Conservation (phyloP, 2,888 invertebrate genomes). For the Netelia virgata region DNA sequence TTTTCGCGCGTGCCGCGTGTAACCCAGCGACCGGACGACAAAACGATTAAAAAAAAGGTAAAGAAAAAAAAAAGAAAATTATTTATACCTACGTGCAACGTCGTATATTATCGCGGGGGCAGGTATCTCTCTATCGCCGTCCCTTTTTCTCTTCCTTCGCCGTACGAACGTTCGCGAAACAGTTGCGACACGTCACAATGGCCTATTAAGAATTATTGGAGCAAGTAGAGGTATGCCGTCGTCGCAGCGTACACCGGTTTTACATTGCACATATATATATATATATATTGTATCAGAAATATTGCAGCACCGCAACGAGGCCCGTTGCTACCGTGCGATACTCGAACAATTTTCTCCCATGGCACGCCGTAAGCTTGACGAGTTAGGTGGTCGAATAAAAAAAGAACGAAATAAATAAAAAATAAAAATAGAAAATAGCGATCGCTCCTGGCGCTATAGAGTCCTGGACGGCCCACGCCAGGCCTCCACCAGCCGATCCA, state of each 20-base stretch:
- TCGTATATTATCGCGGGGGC: constrained; percentile 59
- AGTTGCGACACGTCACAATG: constrained; percentile 71
- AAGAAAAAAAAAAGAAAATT: constrained; percentile 26
- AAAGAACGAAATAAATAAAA: too few species aligned
- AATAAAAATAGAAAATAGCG: constrained; percentile 35
- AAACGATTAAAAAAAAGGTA: constrained; percentile 13
- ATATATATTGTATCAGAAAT: background rate
- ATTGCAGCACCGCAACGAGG: background rate
- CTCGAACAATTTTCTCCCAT: constrained; percentile 32
- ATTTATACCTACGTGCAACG: constrained; percentile 13
- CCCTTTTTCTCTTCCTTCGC: constrained; percentile 18
- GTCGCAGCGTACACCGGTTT: constrained; percentile 53
- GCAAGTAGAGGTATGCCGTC: constrained; percentile 71
- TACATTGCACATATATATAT: constrained; percentile 7
- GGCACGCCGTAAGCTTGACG: constrained; percentile 29
- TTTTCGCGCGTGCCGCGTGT: constrained; percentile 57
- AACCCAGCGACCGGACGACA: constrained; percentile 27
- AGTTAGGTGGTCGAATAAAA: constrained; percentile 9
- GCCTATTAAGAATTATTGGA: constrained; percentile 74
- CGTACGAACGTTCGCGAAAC: constrained; percentile 5
- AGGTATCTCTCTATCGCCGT: constrained; percentile 50
- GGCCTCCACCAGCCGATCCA: constrained; percentile 19
- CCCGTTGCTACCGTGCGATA: constrained; percentile 35
- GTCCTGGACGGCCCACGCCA: constrained; percentile 23
- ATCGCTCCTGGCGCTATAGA: constrained; percentile 53